These are phyloP conservation scores for Salpingus planirostris DNA, from an alignment of 2,888 invertebrate species.

Conservation along the genomic window DNA sequence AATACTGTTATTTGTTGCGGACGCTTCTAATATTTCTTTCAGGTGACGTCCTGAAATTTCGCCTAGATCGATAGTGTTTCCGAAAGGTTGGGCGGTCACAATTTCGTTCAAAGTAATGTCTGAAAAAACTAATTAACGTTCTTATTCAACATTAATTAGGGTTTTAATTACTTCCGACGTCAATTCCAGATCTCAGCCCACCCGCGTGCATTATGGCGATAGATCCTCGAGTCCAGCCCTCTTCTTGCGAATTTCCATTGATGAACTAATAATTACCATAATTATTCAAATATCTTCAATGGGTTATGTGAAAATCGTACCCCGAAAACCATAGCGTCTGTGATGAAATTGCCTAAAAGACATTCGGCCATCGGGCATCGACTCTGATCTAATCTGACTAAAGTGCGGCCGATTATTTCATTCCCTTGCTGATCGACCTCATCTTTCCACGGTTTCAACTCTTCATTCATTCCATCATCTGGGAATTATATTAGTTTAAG, in stretches of 20 bases:
- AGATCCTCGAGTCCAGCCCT: constrained; percentile 57
- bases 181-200: constrained; percentile 56
- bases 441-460: constrained; percentile 17
- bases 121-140: constrained; percentile 28
- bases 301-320: constrained; percentile 45
- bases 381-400: constrained; percentile 42
- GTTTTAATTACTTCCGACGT: constrained; percentile 47
- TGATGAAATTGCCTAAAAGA: constrained; percentile 61
- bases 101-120: constrained; percentile 64
- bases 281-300: no score
- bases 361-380: constrained; percentile 58
- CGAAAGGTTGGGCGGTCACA: constrained; percentile 64
- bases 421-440: constrained; percentile 16
- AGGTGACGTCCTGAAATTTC: constrained; percentile 60
- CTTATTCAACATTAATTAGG: not conserved
- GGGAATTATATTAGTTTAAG: no score
- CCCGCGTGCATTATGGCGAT: constrained; percentile 60
- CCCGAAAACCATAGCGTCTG: constrained; percentile 59
- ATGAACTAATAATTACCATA: no score
- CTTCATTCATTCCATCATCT: constrained; percentile 18
- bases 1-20: constrained; percentile 42
- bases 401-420: constrained; percentile 18
- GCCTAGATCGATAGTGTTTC: constrained; percentile 62
- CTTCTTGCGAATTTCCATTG: no score
- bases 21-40: constrained; percentile 51